A percentile compares a stretch with the other conserved stretches of the same genome.
Conservation (phyloP, 2,888 invertebrate genomes). For the Argynnis bischoffii region DNA sequence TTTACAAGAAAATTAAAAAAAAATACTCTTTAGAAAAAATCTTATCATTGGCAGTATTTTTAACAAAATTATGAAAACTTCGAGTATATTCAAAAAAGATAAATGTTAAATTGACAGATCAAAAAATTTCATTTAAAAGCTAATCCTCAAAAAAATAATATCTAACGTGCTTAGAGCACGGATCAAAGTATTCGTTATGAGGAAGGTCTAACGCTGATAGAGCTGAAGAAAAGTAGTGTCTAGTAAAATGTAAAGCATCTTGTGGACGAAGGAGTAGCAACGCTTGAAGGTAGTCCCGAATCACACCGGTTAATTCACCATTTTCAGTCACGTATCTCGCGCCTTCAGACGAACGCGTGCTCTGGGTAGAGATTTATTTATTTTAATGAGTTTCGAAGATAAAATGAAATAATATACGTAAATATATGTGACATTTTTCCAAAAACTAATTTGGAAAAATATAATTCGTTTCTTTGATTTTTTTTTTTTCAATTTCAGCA, state of each 20-base stretch:
- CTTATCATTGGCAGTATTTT: neutral
- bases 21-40: neutral
- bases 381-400: neutral
- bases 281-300: conserved; percentile 84
- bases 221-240: conserved; percentile 78
- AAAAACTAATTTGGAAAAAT: too few relatives aligned
- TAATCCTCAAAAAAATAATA: conserved; percentile 74
- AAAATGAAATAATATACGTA: neutral
- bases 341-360: conserved; percentile 71
- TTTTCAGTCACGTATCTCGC: conserved; percentile 82
- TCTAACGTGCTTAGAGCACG: conserved; percentile 63
- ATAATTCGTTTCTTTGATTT: too few relatives aligned
- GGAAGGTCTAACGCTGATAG: conserved; percentile 75
- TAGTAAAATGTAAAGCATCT: conserved; percentile 81
- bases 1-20: neutral
- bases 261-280: conserved; percentile 81
- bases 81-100: neutral
- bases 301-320: conserved; percentile 78
- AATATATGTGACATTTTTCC: neutral
- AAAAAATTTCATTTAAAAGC: neutral
- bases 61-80: neutral
- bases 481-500: too few relatives aligned
- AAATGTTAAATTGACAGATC: neutral
- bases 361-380: conserved; percentile 51
- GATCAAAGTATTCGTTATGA: conserved; percentile 75